Conservation (phyloP, 1,140 invertebrate genomes). For the Dreissena polymorpha region DNA sequence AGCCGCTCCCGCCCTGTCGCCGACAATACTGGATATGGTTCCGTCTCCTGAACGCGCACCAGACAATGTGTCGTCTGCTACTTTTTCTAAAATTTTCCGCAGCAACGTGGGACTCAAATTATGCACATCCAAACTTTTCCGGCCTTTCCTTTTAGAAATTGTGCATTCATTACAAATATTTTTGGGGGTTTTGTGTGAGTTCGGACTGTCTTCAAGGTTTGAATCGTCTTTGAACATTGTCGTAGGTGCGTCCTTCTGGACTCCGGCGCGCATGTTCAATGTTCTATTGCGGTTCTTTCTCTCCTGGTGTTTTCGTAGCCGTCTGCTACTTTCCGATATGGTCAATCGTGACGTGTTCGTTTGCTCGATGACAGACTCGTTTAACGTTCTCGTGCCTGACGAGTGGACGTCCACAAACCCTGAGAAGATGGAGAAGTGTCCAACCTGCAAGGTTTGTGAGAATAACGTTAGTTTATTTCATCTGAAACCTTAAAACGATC, state of each 20-base stretch:
- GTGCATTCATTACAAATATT: constrained; percentile 39
- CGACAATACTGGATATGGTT: constrained; percentile 32
- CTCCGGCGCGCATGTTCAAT: neutral
- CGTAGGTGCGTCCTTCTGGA: neutral
- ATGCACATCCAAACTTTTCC: constrained; percentile 11
- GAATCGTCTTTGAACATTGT: constrained; percentile 23
- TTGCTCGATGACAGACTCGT: neutral
- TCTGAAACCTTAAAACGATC: too few relatives aligned
- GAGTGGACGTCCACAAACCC: too few relatives aligned
- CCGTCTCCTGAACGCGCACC: constrained; percentile 45
- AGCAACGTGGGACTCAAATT: constrained; percentile 39
- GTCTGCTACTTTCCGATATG: constrained; percentile 29
- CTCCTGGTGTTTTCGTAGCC: constrained; percentile 24
- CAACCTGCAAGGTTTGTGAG: too few relatives aligned
- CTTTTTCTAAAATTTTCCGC: constrained; percentile 51
- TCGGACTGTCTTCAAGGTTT: constrained; percentile 19
- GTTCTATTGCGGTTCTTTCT: constrained; percentile 42
- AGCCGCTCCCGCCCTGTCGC: neutral
- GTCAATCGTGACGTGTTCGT: constrained; percentile 40
- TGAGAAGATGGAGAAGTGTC: too few relatives aligned
- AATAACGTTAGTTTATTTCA: too few relatives aligned
- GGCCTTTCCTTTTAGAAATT: constrained; percentile 50
- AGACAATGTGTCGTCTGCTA: constrained; percentile 51
- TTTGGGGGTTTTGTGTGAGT: constrained; percentile 36
- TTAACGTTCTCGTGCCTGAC: too few relatives aligned